These are phyloP conservation scores for Hemaris fuciformis DNA, from an alignment of 2,888 invertebrate species.

Conservation along the genomic window DNA sequence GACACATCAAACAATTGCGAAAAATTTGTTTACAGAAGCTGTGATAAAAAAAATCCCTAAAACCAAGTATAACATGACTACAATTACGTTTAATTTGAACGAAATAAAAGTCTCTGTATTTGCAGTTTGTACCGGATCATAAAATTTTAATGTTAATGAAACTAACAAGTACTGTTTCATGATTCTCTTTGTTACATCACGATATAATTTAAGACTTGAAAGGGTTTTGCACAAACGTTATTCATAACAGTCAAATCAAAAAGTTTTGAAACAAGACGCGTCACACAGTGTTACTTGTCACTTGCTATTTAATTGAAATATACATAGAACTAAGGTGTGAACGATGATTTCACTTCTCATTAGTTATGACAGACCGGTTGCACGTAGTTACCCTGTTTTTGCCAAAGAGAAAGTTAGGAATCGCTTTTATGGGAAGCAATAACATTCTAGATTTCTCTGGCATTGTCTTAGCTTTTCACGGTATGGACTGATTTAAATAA, in stretches of 20 bases:
- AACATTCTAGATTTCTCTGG: slow-evolving; percentile 10
- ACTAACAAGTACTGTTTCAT: not conserved
- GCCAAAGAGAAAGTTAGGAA: slow-evolving; percentile 51
- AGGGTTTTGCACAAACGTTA: not conserved
- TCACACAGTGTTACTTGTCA: not conserved
- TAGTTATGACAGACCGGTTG: slow-evolving; percentile 32
- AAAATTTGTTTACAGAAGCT: not conserved
- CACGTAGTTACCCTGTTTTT: slow-evolving; percentile 39
- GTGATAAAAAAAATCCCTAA: not conserved
- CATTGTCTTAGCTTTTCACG: slow-evolving; percentile 20
- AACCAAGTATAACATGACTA: not conserved
- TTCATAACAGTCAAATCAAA: not conserved
- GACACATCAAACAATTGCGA: not conserved
- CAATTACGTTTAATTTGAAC: not conserved
- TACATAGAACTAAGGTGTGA: slow-evolving; percentile 17
- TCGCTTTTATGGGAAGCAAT: slow-evolving; percentile 29
- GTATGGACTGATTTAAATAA: slow-evolving; percentile 8
- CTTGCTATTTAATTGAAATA: slow-evolving; percentile 14
- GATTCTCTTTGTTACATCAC: not conserved
- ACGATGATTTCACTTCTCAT: slow-evolving; percentile 31
- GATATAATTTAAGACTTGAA: not conserved
- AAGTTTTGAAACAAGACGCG: not conserved
- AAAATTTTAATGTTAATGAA: too few relatives aligned
- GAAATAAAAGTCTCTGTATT: too few relatives aligned
- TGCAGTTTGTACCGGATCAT: too few relatives aligned